These are phyloP conservation scores for Hofmannophila pseudospretella DNA, from an alignment of 2,888 invertebrate species.

Conservation along the genomic window DNA sequence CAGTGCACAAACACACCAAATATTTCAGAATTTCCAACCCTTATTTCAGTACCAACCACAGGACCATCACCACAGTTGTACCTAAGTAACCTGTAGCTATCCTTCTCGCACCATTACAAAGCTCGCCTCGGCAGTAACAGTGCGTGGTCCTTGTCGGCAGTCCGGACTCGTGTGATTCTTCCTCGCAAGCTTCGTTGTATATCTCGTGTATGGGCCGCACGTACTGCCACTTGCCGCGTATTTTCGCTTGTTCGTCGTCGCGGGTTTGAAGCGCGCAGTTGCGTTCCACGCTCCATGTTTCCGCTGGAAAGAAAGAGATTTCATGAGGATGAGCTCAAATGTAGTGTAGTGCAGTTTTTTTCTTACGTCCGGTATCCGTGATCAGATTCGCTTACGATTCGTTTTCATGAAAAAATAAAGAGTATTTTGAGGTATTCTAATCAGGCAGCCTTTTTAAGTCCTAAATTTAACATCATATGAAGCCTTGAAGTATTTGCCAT, in stretches of 20 bases:
- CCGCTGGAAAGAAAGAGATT: slow-evolving; percentile 29
- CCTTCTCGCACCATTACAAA: slow-evolving; percentile 79
- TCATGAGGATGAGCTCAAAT: too few species aligned
- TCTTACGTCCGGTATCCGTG: too few species aligned
- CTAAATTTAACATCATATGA: too few species aligned
- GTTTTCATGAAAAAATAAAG: too few species aligned
- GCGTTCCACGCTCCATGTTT: slow-evolving; percentile 50
- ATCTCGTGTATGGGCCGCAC: slow-evolving; percentile 81
- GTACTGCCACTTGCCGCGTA: slow-evolving; percentile 76
- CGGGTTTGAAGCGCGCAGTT: slow-evolving; percentile 86
- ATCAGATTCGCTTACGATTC: too few species aligned
- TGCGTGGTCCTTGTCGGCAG: slow-evolving; percentile 76
- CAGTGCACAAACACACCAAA: too few species aligned
- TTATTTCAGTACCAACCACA: background rate
- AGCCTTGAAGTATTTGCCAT: too few species aligned
- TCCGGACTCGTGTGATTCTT: slow-evolving; percentile 75
- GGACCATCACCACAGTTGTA: background rate
- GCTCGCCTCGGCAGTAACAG: slow-evolving; percentile 85
- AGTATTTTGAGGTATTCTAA: too few species aligned
- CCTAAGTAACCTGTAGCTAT: background rate
- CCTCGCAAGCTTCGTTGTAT: slow-evolving; percentile 82
- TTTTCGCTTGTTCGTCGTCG: slow-evolving; percentile 75
- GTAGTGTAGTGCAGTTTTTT: too few species aligned
- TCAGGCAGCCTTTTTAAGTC: too few species aligned
- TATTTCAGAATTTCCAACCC: too few species aligned